Evolutionary conservation across 2,113 vertebrate genomes (phyloP).

Genomic region (Symphodus melops): DNA sequence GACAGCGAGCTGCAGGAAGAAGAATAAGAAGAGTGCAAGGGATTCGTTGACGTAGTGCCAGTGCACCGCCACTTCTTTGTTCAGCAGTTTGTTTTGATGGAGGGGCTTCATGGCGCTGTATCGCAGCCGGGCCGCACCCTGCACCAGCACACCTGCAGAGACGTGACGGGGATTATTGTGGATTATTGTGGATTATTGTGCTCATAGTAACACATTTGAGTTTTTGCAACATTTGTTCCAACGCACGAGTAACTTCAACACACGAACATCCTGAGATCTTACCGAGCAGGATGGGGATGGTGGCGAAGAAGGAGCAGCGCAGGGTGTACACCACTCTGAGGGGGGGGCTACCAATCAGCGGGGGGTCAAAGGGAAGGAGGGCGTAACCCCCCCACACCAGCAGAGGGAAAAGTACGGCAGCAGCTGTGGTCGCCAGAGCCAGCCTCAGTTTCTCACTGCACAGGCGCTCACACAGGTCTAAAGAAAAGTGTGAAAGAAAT

Average conservation of each 20-base stretch:
- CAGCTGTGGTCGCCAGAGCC: slow-evolving; percentile 47
- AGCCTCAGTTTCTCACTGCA: slow-evolving; percentile 58
- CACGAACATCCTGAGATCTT: slow-evolving; percentile 50
- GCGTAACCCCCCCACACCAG: slow-evolving; percentile 88
- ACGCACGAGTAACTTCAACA: not conserved
- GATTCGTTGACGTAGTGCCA: slow-evolving; percentile 87
- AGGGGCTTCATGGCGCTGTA: slow-evolving; percentile 80
- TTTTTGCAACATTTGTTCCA: not conserved
- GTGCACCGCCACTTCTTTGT: slow-evolving; percentile 84
- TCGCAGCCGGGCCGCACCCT: slow-evolving; percentile 86
- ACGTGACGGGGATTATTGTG: not conserved
- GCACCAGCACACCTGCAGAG: slow-evolving; percentile 86
- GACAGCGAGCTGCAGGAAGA: slow-evolving; percentile 91
- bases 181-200: no score
- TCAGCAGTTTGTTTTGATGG: slow-evolving; percentile 70
- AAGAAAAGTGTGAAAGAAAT: not conserved
- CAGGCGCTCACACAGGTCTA: slow-evolving; percentile 55
- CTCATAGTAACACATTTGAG: not conserved
- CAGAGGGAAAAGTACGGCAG: slow-evolving; percentile 88
- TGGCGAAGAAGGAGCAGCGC: slow-evolving; percentile 90
- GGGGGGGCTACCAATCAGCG: slow-evolving; percentile 81
- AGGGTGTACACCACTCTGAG: slow-evolving; percentile 90
- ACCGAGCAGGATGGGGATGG: slow-evolving; percentile 92
- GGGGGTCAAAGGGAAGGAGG: slow-evolving; percentile 92
- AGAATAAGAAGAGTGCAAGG: slow-evolving; percentile 89